Conservation (phyloP, 2,797 vertebrate species). For the Darevskia mixta region DNA sequence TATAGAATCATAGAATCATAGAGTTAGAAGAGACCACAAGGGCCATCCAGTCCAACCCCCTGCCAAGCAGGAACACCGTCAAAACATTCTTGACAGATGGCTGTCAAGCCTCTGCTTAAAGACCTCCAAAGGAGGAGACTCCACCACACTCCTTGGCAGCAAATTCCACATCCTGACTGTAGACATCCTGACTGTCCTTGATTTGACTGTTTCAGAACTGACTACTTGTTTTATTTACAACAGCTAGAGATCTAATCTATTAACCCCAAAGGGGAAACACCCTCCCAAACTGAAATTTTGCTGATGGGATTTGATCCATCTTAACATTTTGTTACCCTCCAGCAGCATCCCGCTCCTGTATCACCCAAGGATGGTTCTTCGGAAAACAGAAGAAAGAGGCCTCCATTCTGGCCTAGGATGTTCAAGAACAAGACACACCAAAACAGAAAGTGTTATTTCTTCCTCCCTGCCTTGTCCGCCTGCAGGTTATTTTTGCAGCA, state of each 20-base stretch:
- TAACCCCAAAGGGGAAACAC: background rate
- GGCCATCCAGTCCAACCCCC: too few relatives aligned
- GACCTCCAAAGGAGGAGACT: too few relatives aligned
- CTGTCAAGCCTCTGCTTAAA: too few relatives aligned
- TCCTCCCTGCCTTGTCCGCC: background rate
- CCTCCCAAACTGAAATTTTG: background rate
- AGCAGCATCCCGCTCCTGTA: background rate
- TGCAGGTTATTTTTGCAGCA: background rate
- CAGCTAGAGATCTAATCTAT: background rate
- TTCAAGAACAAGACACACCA: background rate
- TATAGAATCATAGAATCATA: too few relatives aligned
- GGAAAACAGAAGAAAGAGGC: background rate
- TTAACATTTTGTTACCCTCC: background rate
- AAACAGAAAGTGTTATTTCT: background rate
- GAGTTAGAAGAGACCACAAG: too few relatives aligned
- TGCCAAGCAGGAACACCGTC: too few relatives aligned
- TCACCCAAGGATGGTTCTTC: background rate
- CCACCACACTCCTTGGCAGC: too few relatives aligned
- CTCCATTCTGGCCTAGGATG: background rate
- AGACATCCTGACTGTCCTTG: background rate
- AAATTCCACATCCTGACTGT: too few relatives aligned
- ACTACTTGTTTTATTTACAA: background rate
- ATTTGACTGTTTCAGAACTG: background rate
- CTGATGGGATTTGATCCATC: background rate
- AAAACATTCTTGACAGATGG: too few relatives aligned